Evolutionary conservation across 2,888 invertebrate genomes (phyloP).

Genomic region (Lordiphosa andalusiaca): DNA sequence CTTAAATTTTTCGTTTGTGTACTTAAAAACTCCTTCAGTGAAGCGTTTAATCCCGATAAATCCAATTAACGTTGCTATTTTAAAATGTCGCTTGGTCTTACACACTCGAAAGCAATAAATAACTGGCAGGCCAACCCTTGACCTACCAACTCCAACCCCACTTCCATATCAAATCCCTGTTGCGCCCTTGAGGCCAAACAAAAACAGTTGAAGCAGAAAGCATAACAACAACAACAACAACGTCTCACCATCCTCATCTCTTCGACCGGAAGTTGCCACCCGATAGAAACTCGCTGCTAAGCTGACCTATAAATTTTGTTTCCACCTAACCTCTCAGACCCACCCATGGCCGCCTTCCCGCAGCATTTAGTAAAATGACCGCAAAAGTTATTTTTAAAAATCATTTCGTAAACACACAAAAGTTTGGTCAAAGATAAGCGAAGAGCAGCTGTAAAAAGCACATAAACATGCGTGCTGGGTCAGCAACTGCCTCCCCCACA

Average conservation of each 20-base stretch:
- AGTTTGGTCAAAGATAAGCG: conserved; percentile 51
- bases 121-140: conserved; percentile 29
- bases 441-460: conserved; percentile 66
- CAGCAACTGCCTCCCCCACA: conserved; percentile 4
- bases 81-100: conserved; percentile 33
- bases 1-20: no score
- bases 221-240: conserved; percentile 15
- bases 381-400: conserved; percentile 65
- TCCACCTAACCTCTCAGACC: conserved; percentile 1
- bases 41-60: background rate
- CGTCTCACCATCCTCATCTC: conserved; percentile 9
- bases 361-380: conserved; percentile 69
- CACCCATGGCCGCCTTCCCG: conserved; percentile 6
- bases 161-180: background rate
- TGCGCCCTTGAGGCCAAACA: conserved; percentile 15
- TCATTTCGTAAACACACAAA: conserved; percentile 50
- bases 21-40: no score
- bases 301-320: conserved; percentile 54
- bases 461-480: conserved; percentile 66
- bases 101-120: conserved; percentile 37
- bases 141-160: conserved; percentile 4
- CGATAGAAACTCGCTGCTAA: conserved; percentile 27
- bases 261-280: conserved; percentile 25
- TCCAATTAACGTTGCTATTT: conserved; percentile 47
- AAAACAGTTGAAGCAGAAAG: conserved; percentile 33